phyloP scores from a whole-genome alignment of 2,888 invertebrate genomes.

The Craniophora ligustri region DNA sequence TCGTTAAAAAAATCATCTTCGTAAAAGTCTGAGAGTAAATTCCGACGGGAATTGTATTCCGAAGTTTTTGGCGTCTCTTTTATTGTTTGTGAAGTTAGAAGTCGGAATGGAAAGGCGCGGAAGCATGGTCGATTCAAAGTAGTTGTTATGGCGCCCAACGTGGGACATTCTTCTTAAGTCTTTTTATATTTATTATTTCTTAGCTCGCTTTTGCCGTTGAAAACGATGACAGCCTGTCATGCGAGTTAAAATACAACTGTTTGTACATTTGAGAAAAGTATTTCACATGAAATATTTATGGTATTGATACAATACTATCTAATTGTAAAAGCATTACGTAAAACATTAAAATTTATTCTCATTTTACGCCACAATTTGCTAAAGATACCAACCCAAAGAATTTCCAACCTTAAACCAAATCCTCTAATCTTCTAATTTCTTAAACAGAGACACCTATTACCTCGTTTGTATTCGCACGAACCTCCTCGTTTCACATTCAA shows the following conservation, averaged over 20 bases:
- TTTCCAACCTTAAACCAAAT: constrained; percentile 17
- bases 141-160: constrained; percentile 56
- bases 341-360: neutral
- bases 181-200: constrained; percentile 16
- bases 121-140: constrained; percentile 55
- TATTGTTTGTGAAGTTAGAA: constrained; percentile 50
- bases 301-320: no score
- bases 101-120: constrained; percentile 47
- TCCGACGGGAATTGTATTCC: constrained; percentile 56
- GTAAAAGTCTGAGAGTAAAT: constrained; percentile 67
- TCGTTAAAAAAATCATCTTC: constrained; percentile 60
- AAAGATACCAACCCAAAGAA: constrained; percentile 4
- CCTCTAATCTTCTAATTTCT: constrained; percentile 17
- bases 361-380: neutral
- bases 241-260: constrained; percentile 15
- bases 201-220: constrained; percentile 19
- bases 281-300: neutral
- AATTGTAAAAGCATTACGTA: no score
- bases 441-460: constrained; percentile 23
- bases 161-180: constrained; percentile 35
- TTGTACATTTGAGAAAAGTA: neutral
- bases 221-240: constrained; percentile 32
- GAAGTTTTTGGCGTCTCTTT: constrained; percentile 53
- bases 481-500: constrained; percentile 45
- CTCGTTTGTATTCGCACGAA: constrained; percentile 29